A percentile compares a stretch with the other conserved stretches of the same genome.
Conservation (phyloP, 2,113 vertebrate genomes). For the Malurus elegans region DNA sequence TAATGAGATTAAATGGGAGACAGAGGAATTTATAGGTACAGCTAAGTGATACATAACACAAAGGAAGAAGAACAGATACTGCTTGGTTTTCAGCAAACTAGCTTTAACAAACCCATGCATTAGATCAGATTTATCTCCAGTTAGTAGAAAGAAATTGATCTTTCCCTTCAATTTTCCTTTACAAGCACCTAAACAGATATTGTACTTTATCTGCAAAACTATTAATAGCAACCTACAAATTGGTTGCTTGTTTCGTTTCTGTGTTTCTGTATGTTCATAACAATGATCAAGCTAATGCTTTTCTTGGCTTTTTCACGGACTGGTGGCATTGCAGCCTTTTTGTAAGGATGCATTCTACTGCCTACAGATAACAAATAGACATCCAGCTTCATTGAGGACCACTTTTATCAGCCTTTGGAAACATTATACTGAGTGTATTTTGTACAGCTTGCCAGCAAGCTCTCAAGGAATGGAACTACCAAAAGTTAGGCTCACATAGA, state of each 20-base stretch:
- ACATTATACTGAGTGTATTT: not conserved
- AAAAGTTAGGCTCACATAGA: not conserved
- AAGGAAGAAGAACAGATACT: not conserved
- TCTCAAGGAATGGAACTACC: not conserved
- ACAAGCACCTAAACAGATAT: not conserved
- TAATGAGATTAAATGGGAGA: not conserved
- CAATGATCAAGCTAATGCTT: not conserved
- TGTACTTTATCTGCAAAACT: not conserved
- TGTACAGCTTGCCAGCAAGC: not conserved
- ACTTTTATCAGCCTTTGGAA: not conserved
- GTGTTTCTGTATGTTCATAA: not conserved
- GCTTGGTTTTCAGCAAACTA: not conserved
- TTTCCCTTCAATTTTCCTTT: not conserved
- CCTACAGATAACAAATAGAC: not conserved
- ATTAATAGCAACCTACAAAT: not conserved
- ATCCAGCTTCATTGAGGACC: not conserved
- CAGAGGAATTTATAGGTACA: not conserved
- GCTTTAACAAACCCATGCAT: not conserved
- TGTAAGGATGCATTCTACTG: not conserved
- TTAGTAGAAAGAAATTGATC: not conserved
- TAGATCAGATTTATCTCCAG: not conserved
- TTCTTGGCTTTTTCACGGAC: not conserved
- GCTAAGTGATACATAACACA: not conserved
- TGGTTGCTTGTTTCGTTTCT: not conserved
- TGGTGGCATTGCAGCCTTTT: not conserved